Evolutionary conservation across 2,888 invertebrate species (phyloP).

Genomic region (Buathra laborator): DNA sequence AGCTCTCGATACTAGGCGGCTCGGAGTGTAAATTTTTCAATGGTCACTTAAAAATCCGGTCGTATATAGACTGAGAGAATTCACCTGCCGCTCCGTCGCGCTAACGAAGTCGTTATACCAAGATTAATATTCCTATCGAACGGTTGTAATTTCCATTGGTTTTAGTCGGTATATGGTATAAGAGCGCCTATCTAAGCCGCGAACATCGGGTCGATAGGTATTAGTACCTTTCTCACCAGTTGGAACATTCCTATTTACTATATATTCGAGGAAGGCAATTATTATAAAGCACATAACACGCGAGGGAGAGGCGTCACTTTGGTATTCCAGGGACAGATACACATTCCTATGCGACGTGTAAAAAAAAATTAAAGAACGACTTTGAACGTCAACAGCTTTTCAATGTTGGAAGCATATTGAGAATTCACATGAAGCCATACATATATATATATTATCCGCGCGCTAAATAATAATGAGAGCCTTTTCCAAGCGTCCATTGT

Average conservation of each 20-base stretch:
- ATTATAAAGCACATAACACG: slow-evolving; percentile 24
- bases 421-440: slow-evolving; percentile 23
- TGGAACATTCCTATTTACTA: slow-evolving; percentile 19
- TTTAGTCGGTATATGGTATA: not conserved
- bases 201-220: not conserved
- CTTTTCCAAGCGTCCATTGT: slow-evolving; percentile 54
- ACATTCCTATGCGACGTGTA: slow-evolving; percentile 11
- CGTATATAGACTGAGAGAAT: slow-evolving; percentile 57
- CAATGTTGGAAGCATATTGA: slow-evolving; percentile 31
- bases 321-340: slow-evolving; percentile 14
- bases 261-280: slow-evolving; percentile 1
- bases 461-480: slow-evolving; percentile 56
- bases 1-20: not conserved
- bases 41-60: slow-evolving; percentile 66
- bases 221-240: slow-evolving; percentile 33
- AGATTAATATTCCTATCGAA: slow-evolving; percentile 75
- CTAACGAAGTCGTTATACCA: slow-evolving; percentile 73
- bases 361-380: slow-evolving; percentile 5
- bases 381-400: slow-evolving; percentile 42
- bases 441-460: not conserved
- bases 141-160: slow-evolving; percentile 54
- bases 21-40: slow-evolving; percentile 56
- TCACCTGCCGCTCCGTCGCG: slow-evolving; percentile 63
- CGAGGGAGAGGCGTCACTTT: not conserved
- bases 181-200: not conserved